Conservation (phyloP, 2,888 invertebrate genomes). For the Leptogaster cylindrica region DNA sequence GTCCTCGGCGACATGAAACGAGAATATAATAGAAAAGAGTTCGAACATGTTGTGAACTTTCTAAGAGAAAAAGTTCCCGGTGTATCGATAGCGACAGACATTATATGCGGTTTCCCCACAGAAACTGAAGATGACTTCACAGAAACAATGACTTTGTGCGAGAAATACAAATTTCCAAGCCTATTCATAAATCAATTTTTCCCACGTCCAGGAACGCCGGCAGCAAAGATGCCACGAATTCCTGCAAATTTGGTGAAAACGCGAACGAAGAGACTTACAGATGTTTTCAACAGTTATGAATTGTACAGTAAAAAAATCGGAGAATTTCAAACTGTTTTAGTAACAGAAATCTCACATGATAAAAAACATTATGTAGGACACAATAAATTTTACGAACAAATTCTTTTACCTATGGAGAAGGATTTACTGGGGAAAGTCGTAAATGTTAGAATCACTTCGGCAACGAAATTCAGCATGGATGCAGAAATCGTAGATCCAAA, state of each 20-base stretch:
- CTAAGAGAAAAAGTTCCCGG: conserved; percentile 83
- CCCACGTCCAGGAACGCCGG: conserved; percentile 94
- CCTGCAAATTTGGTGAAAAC: conserved; percentile 87
- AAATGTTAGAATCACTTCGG: conserved; percentile 73
- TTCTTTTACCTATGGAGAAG: conserved; percentile 79
- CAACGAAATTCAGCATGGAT: conserved; percentile 80
- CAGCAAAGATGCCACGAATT: conserved; percentile 85
- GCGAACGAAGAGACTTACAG: conserved; percentile 85
- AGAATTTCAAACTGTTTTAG: conserved; percentile 73
- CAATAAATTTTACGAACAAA: conserved; percentile 94
- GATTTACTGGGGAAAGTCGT: conserved; percentile 83
- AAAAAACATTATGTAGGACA: conserved; percentile 90
- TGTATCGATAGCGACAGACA: conserved; percentile 94
- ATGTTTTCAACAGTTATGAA: conserved; percentile 87
- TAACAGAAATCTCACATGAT: conserved; percentile 93
- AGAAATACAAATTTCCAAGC: conserved; percentile 86
- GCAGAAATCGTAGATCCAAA: conserved; percentile 70
- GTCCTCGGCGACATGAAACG: conserved; percentile 95
- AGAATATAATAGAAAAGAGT: conserved; percentile 90
- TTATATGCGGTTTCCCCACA: conserved; percentile 98
- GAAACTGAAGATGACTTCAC: conserved; percentile 91
- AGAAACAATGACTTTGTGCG: conserved; percentile 83
- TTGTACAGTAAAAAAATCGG: conserved; percentile 76
- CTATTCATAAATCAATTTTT: conserved; percentile 99
- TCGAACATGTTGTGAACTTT: conserved; percentile 86